A percentile compares a stretch with the other conserved stretches of the same genome.
phyloP scores from a whole-genome alignment of 1,140 invertebrate species.

The Magallana angulata region DNA sequence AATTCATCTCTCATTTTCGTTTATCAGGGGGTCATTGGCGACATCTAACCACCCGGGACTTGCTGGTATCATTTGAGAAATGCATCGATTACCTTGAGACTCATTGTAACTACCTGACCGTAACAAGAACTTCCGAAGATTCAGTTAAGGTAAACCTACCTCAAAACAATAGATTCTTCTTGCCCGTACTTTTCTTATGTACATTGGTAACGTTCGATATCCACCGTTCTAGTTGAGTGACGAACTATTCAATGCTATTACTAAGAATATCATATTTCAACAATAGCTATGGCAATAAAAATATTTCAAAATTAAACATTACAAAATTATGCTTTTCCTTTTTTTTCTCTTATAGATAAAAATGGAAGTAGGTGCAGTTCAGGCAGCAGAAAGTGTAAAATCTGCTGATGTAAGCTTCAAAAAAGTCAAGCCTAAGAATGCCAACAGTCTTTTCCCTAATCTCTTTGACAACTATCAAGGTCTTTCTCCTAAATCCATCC shows the following conservation, averaged over 20 bases:
- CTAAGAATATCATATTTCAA: too few species aligned
- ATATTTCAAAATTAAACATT: too few species aligned
- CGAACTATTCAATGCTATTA: too few species aligned
- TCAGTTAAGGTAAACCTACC: background rate
- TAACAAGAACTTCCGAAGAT: background rate
- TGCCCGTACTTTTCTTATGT: too few species aligned
- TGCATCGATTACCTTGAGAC: background rate
- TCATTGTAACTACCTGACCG: background rate
- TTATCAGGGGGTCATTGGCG: slow-evolving; percentile 1
- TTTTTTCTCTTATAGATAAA: background rate
- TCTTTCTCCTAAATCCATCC: background rate
- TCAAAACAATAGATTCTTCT: too few species aligned
- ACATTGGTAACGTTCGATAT: too few species aligned
- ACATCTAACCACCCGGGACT: slow-evolving; percentile 13
- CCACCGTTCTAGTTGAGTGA: too few species aligned
- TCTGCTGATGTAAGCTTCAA: background rate
- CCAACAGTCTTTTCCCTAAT: background rate
- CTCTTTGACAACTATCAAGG: background rate
- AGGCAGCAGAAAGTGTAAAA: background rate
- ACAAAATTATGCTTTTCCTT: background rate
- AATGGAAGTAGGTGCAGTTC: background rate
- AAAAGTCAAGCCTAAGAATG: background rate
- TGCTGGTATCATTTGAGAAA: background rate
- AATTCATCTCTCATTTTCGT: background rate
- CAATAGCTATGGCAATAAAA: too few species aligned